Evolutionary conservation across 2,113 vertebrate species (phyloP).

Genomic region (Phalacrocorax aristotelis): DNA sequence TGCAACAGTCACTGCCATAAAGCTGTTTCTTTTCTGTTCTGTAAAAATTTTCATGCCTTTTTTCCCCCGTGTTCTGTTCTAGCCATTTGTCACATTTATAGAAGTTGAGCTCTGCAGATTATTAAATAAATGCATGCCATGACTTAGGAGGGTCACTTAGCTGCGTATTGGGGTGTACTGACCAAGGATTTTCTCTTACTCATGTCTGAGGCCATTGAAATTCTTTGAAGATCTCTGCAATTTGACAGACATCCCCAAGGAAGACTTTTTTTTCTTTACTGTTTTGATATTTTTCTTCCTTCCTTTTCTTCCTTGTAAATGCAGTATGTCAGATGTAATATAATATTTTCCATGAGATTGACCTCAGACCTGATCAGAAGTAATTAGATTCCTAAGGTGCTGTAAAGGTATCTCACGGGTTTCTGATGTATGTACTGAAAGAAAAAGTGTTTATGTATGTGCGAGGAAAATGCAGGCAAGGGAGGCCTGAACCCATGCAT

Average conservation of each 20-base stretch:
- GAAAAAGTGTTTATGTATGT: not conserved
- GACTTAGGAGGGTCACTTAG: conserved; percentile 62
- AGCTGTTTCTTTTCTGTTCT: conserved; percentile 46
- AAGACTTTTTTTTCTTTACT: conserved; percentile 54
- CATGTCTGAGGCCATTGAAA: conserved; percentile 67
- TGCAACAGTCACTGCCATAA: conserved; percentile 5
- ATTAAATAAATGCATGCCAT: conserved; percentile 68
- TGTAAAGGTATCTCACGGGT: not conserved
- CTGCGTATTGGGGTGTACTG: conserved; percentile 33
- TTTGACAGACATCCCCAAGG: conserved; percentile 71
- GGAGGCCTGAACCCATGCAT: not conserved
- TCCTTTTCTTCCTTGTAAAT: conserved; percentile 66
- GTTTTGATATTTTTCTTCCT: conserved; percentile 65
- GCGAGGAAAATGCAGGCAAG: not conserved
- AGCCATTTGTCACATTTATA: conserved; percentile 71
- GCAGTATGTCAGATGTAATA: conserved; percentile 56
- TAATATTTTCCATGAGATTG: conserved; percentile 51
- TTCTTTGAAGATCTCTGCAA: conserved; percentile 65
- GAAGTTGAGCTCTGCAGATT: conserved; percentile 58
- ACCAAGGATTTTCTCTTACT: conserved; percentile 57
- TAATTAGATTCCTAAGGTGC: conserved; percentile 67
- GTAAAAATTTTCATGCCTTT: conserved; percentile 53
- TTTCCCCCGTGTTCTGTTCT: not conserved
- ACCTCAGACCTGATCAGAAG: conserved; percentile 62
- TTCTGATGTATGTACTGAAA: conserved; percentile 2